Base-by-base conservation (phyloP, 2,888 invertebrate genomes). In the Heteromurus nitidus region DNA sequence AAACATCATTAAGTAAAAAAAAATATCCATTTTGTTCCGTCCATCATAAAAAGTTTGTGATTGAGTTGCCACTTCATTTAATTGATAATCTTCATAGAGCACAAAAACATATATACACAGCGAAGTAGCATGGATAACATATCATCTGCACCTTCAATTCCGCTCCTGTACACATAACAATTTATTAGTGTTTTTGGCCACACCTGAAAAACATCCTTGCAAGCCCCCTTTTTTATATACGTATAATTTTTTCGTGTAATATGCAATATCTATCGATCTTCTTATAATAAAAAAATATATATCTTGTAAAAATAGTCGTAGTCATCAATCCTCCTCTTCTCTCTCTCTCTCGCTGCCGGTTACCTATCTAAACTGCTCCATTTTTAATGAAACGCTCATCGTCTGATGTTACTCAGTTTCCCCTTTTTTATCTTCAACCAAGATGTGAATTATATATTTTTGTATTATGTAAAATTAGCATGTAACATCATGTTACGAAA, bases 201-300 rank as follows among this genome's bases (percentile, higher is more conserved):
- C 73, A 64, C 73, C 73, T 73, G 73, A 22, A 28, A 64, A 64
- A 31, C 64, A 73, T 73, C 73, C 73, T 73, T 73, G 73, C 64
- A 20, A 69, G 36, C 16, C n/a, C 47, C 13, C 36, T 47, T 47
- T n/a, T 3, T 16, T 47, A n/a, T 47, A 16, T 70, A 53, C 20
- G 44, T 26, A 36, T n/a, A n/a, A n/a, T n/a, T n/a, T n/a, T n/a
- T n/a, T n/a, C n/a, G n/a, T n/a, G n/a, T n/a, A n/a, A n/a, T n/a
- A n/a, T n/a, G n/a, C n/a, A n/a, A n/a, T n/a, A n/a, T n/a, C n/a
- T n/a, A n/a, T n/a, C n/a, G n/a, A n/a, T n/a, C n/a, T n/a, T n/a
- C n/a, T n/a, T n/a, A n/a, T n/a, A n/a, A n/a, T n/a, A n/a, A n/a
- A n/a, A n/a, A n/a, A n/a, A n/a, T n/a, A n/a, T 28, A 28, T 1